These are phyloP conservation scores for Sebastes vulpes DNA, from an alignment of 2,797 vertebrate genomes.

Conservation along the genomic window DNA sequence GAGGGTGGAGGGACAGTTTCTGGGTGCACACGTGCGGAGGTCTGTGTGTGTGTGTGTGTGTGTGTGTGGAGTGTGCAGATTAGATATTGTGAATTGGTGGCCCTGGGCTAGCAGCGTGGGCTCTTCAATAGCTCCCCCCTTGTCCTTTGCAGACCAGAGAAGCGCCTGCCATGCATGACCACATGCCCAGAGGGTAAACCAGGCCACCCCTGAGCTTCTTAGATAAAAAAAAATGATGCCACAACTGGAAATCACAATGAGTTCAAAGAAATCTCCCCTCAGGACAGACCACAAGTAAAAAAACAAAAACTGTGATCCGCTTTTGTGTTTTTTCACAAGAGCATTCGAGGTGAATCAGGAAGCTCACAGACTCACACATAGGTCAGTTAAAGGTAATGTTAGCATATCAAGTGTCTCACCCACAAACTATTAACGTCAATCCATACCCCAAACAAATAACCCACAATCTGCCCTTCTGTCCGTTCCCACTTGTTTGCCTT, in stretches of 20 bases:
- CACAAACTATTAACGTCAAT: constrained; percentile 30
- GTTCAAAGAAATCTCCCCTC: background rate
- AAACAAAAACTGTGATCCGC: background rate
- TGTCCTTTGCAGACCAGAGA: constrained; percentile 65
- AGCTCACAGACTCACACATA: background rate
- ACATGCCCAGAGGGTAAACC: constrained; percentile 61
- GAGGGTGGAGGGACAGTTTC: constrained; percentile 58
- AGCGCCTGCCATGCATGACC: constrained; percentile 61
- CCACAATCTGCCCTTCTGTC: constrained; percentile 55
- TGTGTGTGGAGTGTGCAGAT: constrained; percentile 63
- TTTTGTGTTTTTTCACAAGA: background rate
- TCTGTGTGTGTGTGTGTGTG: constrained; percentile 3
- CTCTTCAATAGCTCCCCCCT: constrained; percentile 58
- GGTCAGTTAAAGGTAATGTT: constrained; percentile 9
- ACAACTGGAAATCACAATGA: constrained; percentile 18
- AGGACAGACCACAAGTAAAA: background rate
- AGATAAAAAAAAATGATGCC: background rate
- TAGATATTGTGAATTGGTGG: constrained; percentile 68
- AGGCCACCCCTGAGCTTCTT: constrained; percentile 65
- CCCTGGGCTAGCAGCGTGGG: constrained; percentile 45
- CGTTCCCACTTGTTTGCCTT: constrained; percentile 81
- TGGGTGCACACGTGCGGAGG: constrained; percentile 66
- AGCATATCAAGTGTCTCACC: constrained; percentile 26
- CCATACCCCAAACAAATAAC: constrained; percentile 33
- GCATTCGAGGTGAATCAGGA: background rate